Percentiles rank a stretch among this genome's conserved stretches.
phyloP scores from a whole-genome alignment of 2,113 vertebrate genomes.

The Columba janthina region DNA sequence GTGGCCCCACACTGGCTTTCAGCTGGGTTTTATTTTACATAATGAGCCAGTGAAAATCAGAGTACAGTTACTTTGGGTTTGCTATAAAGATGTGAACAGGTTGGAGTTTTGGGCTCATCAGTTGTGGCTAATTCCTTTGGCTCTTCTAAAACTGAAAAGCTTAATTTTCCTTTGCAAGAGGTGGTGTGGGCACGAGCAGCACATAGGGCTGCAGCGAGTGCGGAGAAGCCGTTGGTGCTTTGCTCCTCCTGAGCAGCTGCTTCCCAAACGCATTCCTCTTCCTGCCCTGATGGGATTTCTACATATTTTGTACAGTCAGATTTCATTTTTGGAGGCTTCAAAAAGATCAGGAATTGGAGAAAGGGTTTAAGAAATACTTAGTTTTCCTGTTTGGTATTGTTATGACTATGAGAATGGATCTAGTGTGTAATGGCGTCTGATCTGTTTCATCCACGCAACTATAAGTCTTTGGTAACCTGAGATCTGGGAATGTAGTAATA shows the following conservation, averaged over 20 bases:
- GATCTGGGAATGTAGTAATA: neutral
- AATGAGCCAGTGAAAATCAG: neutral
- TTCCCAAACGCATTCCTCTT: neutral
- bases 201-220: rapidly evolving
- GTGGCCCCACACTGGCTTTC: conserved; percentile 28
- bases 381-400: rapidly evolving
- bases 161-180: neutral
- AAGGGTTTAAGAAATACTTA: neutral
- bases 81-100: neutral
- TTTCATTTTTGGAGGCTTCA: neutral
- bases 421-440: neutral
- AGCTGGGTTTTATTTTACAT: conserved; percentile 38
- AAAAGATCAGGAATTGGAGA: neutral
- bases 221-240: neutral
- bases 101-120: neutral
- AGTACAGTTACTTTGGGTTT: conserved; percentile 25
- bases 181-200: neutral
- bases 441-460: neutral
- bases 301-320: too few relatives aligned
- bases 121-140: neutral
- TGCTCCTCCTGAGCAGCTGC: neutral
- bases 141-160: neutral
- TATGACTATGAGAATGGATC: neutral
- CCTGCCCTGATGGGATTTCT: neutral
- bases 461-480: neutral